Evolutionary conservation across 1,140 invertebrate species (phyloP).

Genomic region (Octopus sinensis): DNA sequence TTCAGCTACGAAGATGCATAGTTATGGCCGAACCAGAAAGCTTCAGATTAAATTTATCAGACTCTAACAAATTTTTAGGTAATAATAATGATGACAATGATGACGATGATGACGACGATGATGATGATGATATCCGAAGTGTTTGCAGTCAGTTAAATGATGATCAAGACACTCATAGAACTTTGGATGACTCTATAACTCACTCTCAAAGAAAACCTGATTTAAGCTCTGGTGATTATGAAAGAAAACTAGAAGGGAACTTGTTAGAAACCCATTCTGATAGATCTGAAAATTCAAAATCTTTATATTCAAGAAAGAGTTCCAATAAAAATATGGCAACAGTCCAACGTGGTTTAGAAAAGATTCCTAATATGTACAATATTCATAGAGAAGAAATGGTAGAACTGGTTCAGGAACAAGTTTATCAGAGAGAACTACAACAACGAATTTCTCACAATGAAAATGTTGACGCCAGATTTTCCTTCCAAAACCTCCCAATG

Average conservation of each 20-base stretch:
- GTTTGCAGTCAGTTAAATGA: background rate
- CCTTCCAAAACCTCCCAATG: background rate
- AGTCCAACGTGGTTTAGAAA: background rate
- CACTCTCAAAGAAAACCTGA: background rate
- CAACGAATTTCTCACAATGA: background rate
- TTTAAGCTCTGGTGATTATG: background rate
- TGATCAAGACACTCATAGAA: background rate
- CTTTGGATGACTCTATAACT: background rate
- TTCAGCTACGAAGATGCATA: too few relatives aligned
- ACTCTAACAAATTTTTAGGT: too few relatives aligned
- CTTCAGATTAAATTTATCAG: too few relatives aligned
- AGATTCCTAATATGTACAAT: background rate
- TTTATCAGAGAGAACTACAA: background rate
- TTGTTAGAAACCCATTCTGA: background rate
- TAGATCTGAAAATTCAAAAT: background rate
- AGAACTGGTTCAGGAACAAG: background rate
- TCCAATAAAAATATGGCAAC: background rate
- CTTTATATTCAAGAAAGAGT: background rate
- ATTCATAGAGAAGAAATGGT: background rate
- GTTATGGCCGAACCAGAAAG: too few relatives aligned
- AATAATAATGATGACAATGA: background rate
- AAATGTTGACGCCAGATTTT: background rate
- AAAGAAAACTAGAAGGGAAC: background rate
- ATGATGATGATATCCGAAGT: constrained; percentile 2
- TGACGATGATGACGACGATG: background rate